A percentile compares a stretch with the other conserved stretches of the same genome.
These are phyloP conservation scores for Melinopterus prodromus DNA, from an alignment of 2,888 invertebrate species.

Conservation along the genomic window DNA sequence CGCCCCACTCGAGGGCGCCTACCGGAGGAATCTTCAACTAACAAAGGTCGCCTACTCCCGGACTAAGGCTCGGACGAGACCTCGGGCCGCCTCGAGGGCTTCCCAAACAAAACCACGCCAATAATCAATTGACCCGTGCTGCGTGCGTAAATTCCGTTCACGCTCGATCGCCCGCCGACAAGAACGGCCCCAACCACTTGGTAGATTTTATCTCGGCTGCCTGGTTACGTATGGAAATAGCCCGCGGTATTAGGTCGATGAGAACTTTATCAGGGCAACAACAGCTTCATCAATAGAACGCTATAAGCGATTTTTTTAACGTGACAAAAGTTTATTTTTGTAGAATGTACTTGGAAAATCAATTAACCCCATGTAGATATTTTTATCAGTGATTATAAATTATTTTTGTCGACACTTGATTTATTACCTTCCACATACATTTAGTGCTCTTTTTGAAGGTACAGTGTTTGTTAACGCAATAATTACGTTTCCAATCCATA, in stretches of 20 bases:
- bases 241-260: background rate
- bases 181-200: background rate
- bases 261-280: background rate
- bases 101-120: constrained; percentile 18
- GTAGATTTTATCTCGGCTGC: constrained; percentile 7
- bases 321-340: no score
- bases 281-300: no score
- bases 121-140: constrained; percentile 23
- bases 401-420: no score
- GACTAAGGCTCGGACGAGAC: background rate
- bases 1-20: constrained; percentile 9
- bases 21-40: constrained; percentile 6
- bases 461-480: no score
- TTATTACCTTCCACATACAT: no score
- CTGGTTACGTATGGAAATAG: constrained; percentile 14
- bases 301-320: no score
- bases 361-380: no score
- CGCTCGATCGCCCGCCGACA: background rate
- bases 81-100: background rate
- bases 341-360: no score
- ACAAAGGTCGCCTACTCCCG: background rate
- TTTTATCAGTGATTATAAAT: no score
- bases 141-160: constrained; percentile 4
- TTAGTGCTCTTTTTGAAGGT: no score
- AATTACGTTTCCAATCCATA: no score